phyloP scores from a whole-genome alignment of 2,888 invertebrate species.

The Diachrysia chrysitis region DNA sequence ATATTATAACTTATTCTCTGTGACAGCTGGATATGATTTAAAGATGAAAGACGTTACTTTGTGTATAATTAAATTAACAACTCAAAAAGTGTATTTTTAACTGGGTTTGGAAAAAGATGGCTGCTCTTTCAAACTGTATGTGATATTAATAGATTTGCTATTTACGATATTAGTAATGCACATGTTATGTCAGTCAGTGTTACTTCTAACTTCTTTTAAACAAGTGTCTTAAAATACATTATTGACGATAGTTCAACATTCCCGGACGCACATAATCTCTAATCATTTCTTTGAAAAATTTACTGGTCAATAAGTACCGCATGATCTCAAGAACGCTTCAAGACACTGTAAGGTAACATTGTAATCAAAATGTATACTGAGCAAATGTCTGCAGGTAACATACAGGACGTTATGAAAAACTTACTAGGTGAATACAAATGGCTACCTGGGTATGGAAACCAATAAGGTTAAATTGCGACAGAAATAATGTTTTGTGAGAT shows the following conservation, averaged over 20 bases:
- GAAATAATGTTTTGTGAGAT: neutral
- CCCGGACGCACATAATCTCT: neutral
- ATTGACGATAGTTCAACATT: no score
- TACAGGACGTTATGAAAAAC: slow-evolving; percentile 30
- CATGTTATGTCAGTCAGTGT: no score
- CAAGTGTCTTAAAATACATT: no score
- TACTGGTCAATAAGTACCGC: no score
- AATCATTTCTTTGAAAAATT: neutral
- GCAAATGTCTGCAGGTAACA: slow-evolving; percentile 37
- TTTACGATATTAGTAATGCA: no score
- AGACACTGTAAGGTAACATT: slow-evolving; percentile 36
- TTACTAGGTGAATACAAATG: slow-evolving; percentile 46
- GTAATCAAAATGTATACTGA: slow-evolving; percentile 27
- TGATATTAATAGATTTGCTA: no score
- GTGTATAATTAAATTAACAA: neutral
- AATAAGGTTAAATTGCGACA: slow-evolving; percentile 51
- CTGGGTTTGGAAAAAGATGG: no score
- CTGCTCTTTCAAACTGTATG: no score
- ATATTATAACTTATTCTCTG: neutral
- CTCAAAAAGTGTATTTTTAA: neutral
- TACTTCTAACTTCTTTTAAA: no score
- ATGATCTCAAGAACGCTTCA: slow-evolving; percentile 26
- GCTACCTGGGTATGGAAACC: slow-evolving; percentile 22
- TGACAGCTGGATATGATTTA: neutral
- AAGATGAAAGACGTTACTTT: neutral